These are phyloP conservation scores for Pelusios castaneus DNA, from an alignment of 2,113 vertebrate genomes.

Conservation along the genomic window DNA sequence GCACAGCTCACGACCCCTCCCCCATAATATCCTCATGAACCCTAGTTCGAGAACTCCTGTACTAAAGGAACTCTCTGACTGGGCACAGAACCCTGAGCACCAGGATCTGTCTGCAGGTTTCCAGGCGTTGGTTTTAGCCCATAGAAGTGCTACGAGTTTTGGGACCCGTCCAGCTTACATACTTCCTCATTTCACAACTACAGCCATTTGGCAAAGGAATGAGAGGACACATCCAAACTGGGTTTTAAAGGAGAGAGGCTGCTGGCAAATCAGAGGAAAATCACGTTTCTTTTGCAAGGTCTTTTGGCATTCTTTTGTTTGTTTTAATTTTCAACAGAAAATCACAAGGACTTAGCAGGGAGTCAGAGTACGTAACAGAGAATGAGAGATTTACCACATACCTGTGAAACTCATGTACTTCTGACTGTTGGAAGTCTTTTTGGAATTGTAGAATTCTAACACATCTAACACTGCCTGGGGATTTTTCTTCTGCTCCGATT, in stretches of 20 bases:
- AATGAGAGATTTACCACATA: background rate
- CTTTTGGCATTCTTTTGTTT: background rate
- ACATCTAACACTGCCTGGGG: conserved; percentile 95
- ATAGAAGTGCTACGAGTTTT: accelerated
- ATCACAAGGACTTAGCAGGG: accelerated
- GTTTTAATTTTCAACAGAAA: background rate
- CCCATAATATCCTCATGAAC: no score
- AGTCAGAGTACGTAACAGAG: accelerated
- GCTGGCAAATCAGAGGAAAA: background rate
- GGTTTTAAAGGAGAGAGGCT: background rate
- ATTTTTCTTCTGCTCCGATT: conserved; percentile 97
- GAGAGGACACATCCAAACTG: background rate
- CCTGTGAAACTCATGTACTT: conserved; percentile 99
- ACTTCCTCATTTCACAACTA: background rate
- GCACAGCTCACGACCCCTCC: no score
- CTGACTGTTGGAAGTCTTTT: conserved; percentile 94
- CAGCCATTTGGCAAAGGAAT: background rate
- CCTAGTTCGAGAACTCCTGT: no score
- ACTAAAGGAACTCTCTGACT: background rate
- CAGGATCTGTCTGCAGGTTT: background rate
- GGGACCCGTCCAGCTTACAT: background rate
- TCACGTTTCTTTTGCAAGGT: background rate
- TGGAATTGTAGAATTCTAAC: conserved; percentile 96
- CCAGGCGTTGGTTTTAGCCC: background rate
- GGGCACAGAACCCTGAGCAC: background rate